A percentile compares a stretch with the other conserved stretches of the same genome.
Conservation (phyloP, 64 coral and sea anemone species). For the Platygyra sinensis region DNA sequence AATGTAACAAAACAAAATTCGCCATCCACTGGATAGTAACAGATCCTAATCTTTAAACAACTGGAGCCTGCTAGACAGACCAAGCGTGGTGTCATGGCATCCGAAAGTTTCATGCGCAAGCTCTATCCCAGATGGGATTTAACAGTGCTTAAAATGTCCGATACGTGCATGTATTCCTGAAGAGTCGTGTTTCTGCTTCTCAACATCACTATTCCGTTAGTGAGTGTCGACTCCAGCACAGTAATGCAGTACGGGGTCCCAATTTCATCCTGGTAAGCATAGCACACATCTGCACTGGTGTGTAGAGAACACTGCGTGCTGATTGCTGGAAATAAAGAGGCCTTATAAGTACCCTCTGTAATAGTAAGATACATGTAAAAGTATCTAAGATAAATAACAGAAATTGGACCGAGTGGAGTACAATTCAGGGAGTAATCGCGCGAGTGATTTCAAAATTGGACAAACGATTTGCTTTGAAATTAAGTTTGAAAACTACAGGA, state of each 20-base stretch:
- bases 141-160: conserved; percentile 83
- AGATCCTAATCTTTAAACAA: too few species aligned
- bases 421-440: too few species aligned
- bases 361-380: too few species aligned
- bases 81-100: neutral
- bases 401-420: too few species aligned
- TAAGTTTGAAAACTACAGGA: too few species aligned
- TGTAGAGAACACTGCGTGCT: conserved; percentile 23
- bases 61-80: too few species aligned
- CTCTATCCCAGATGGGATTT: conserved; percentile 66
- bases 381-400: too few species aligned
- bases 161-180: conserved; percentile 92
- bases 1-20: too few species aligned
- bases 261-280: conserved; percentile 80
- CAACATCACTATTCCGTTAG: conserved; percentile 86
- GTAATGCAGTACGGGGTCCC: conserved; percentile 93
- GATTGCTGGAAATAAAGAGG: conserved; percentile 44
- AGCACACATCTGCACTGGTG: conserved; percentile 32
- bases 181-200: conserved; percentile 89
- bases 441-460: too few species aligned
- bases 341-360: neutral
- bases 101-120: neutral
- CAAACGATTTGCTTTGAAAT: too few species aligned
- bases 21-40: too few species aligned
- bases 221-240: conserved; percentile 68